These are phyloP conservation scores for Acromyrmex echinatior DNA, from an alignment of 1,140 invertebrate species.

Conservation along the genomic window DNA sequence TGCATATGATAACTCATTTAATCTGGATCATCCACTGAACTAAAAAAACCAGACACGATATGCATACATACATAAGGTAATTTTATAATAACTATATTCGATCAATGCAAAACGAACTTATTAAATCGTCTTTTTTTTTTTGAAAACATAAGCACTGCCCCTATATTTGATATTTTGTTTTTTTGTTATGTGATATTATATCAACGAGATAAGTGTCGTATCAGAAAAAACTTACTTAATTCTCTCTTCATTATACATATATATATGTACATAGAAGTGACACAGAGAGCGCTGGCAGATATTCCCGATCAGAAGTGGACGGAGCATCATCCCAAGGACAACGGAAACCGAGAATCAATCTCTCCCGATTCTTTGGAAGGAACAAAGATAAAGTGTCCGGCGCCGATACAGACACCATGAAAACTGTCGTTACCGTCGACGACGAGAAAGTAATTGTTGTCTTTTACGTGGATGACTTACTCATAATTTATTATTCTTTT, in stretches of 20 bases:
- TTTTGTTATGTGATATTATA: background rate
- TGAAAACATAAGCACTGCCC: background rate
- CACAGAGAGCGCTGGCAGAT: slow-evolving; percentile 86
- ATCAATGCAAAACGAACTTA: background rate
- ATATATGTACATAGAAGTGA: slow-evolving; percentile 80
- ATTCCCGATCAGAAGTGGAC: slow-evolving; percentile 85
- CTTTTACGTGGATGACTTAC: background rate
- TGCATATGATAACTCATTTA: background rate
- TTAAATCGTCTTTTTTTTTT: background rate
- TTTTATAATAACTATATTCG: background rate
- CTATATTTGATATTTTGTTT: background rate
- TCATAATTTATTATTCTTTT: background rate
- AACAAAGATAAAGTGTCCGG: slow-evolving; percentile 86
- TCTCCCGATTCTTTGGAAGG: slow-evolving; percentile 83
- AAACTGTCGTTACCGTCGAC: slow-evolving; percentile 84
- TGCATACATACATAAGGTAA: background rate
- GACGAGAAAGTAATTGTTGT: slow-evolving; percentile 82
- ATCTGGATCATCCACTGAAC: background rate
- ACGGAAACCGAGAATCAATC: slow-evolving; percentile 80
- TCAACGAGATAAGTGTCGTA: background rate
- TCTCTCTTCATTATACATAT: slow-evolving; percentile 54
- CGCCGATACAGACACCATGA: slow-evolving; percentile 84
- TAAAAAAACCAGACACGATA: background rate
- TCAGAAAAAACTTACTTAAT: slow-evolving; percentile 10
- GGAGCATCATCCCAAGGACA: slow-evolving; percentile 73